Base-by-base conservation (phyloP, 2,797 vertebrate genomes). In the Cuniculus paca region DNA sequence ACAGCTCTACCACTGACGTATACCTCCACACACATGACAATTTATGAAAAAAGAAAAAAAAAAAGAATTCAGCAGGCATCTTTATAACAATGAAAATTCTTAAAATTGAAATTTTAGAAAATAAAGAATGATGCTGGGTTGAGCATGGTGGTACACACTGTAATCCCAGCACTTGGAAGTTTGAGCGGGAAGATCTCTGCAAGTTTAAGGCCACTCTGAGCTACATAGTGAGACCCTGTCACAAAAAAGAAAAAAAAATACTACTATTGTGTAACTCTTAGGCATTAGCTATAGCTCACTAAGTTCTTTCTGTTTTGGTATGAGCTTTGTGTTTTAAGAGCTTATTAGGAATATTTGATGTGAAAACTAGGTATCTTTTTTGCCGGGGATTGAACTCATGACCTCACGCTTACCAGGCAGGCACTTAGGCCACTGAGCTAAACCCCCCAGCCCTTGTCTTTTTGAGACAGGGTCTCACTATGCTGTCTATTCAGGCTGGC, bases 101-200 rank as follows among this genome's bases (percentile, higher is more conserved):
- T 77, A 94, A 95, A 56, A 88, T 78, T 48, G 36, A 36, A 56
- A 36, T n/a, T 70, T 90, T 90, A 89, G 81, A 93, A 89, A 65
- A 68, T 52, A 75, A 74, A 45, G 22, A 14, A 10, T 70, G 36
- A 70, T 70, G 20, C 19, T 39, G 68, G 22, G n/a, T 39, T 42
- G 20, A 2, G 42, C 11, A 13, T 74, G 42, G 42, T 31, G 42
- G 42, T 6, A 16, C 24, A 24, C 2, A 10, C 72, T 14, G 9
- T 45, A 45, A 74, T 74, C 12, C 72, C 24, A 45, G 24, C 70
- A 74, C 36, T 42, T 13, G 39, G 39, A 12, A 72, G 70, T 39
- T 22, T 72, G 22, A 26, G 39, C 39, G 42, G 68, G 20, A 42
- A 11, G 39, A 72, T 72, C 36, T 12, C 70, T 45, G 6, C 42